A percentile compares a stretch with the other conserved stretches of the same genome.
phyloP scores from a whole-genome alignment of 2,797 vertebrate species.

The Chanos chanos region DNA sequence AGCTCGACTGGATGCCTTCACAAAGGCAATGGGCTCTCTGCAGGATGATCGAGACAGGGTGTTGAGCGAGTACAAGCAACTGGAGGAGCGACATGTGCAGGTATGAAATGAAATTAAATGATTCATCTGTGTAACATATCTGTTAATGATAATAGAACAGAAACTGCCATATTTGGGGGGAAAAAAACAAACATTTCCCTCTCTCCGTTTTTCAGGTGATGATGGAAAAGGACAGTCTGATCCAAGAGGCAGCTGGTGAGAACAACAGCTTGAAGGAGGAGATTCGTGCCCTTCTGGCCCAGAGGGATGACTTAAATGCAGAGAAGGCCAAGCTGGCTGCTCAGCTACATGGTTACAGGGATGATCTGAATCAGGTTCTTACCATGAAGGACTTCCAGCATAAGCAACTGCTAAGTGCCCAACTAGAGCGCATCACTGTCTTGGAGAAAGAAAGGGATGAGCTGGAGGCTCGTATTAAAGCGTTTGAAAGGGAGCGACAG shows the following conservation, averaged over 20 bases:
- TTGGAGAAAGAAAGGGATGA: conserved; percentile 74
- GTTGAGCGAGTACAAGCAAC: conserved; percentile 82
- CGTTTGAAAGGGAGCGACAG: conserved; percentile 56
- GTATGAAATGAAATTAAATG: conserved; percentile 22
- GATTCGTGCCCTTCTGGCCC: conserved; percentile 79
- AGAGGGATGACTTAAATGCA: conserved; percentile 87
- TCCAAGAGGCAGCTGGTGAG: conserved; percentile 92
- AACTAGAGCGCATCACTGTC: conserved; percentile 72
- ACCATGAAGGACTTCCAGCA: conserved; percentile 94
- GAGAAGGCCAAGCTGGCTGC: conserved; percentile 90
- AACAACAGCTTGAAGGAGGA: conserved; percentile 91
- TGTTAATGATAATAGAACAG: neutral
- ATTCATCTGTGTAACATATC: neutral
- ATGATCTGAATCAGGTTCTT: conserved; percentile 90
- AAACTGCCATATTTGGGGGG: neutral
- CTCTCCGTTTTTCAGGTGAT: conserved; percentile 59
- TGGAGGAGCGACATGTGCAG: conserved; percentile 88
- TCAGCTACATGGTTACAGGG: conserved; percentile 83
- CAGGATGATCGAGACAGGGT: conserved; percentile 90
- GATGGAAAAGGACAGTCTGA: conserved; percentile 89
- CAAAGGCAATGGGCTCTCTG: conserved; percentile 93
- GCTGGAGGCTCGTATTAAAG: conserved; percentile 63
- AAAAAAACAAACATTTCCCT: too few relatives aligned
- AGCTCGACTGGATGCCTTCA: conserved; percentile 83
- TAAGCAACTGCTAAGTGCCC: conserved; percentile 81